Evolutionary conservation across 2,888 invertebrate genomes (phyloP), one percentile per base, ranked within the genome.

Genomic region (Tethea ocularis): DNA sequence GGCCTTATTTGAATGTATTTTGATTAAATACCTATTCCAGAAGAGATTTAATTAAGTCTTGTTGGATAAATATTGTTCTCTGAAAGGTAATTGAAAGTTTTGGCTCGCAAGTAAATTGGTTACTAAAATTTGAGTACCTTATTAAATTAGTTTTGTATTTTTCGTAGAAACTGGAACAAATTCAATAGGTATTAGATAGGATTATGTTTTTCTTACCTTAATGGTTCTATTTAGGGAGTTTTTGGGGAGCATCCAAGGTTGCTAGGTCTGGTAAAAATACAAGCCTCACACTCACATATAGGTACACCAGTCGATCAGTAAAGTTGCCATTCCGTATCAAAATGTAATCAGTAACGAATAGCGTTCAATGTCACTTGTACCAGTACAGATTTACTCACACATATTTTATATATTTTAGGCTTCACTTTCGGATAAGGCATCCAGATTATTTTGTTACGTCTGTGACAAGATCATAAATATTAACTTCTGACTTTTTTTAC

Each of bases 21-120:
- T 63, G 60, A 23, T 61, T 58, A 63, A 71, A 63, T 57, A 63
- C 51, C 57, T 57, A 53, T 66, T 46, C 56, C 55, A 46, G 65
- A 59, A 71, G 79, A 78, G 77, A 72, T 71, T 79, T 77, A 77
- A 78, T 79, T 74, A 71, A 79, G 79, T 78, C 78, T 78, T 57
- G 64, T 62, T 67, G 66, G 63, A 56, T 62, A 67, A 52, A 46
- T n/a, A 46, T 46, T 46, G 46, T 20, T 46, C 20, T 10, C 20
- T 2, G 20, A 46, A 46, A 41, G n/a, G n/a, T 41, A 46, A 46
- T 46, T 17, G 59, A 51, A 65, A 66, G 69, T 57, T 66, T 66
- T 62, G 66, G 63, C 64, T 58, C 61, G 64, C 41, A 64, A 64
- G 67, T 67, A 69, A 69, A 67, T 63, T 67, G 62, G 55, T 66